Evolutionary conservation across 30 jellyfish, hydroid and myxozoan genomes (phyloP), one percentile per base, ranked within the genome.

Genomic region (Hydra vulgaris): DNA sequence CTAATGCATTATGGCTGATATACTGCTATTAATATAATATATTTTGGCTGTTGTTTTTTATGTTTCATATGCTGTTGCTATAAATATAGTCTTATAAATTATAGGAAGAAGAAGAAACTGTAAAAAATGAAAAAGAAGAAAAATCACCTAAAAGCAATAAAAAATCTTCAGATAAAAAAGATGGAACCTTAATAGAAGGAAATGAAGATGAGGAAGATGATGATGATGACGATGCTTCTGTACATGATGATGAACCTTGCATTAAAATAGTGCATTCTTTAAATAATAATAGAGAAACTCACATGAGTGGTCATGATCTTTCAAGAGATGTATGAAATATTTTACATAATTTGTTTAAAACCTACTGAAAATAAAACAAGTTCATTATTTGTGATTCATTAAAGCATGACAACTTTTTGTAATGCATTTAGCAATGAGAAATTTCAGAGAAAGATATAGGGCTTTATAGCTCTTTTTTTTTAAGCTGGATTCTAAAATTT

Each of bases 241-340:
- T 71, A 27, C 74, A 40, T 21, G 25, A 77, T 8, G 86, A 86
- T 66, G 96, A 94, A 0, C 95, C 97, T 22, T 92, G 85, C 55
- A 82, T 91, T 12, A 83, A 83, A 69, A 66, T 91, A 74, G 88
- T 91, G 17, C 95, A 88, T 76, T 91, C 97, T 0, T 84, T 86
- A 18, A 89, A 86, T 75, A 91, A 91, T 68, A 78, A 75, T 8
- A 82, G 96, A 21, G 89, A 86, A 53, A 74, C 86, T 7, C 97
- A 91, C 72, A 91, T 91, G 97, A 17, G 84, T 77, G 91, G 97
- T 7, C 87, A 74, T 19, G 53, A 67, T 26, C 79, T n/a, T 24
- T 40, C 61, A 40, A 40, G 61, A 40, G 61, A 40, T 68, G 61
- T 71, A 21, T 54, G 94, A 81, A 85, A 88, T 80, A 23, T 61